Conservation (phyloP, 1,140 invertebrate genomes). For the Drosophila pallidifrons region DNA sequence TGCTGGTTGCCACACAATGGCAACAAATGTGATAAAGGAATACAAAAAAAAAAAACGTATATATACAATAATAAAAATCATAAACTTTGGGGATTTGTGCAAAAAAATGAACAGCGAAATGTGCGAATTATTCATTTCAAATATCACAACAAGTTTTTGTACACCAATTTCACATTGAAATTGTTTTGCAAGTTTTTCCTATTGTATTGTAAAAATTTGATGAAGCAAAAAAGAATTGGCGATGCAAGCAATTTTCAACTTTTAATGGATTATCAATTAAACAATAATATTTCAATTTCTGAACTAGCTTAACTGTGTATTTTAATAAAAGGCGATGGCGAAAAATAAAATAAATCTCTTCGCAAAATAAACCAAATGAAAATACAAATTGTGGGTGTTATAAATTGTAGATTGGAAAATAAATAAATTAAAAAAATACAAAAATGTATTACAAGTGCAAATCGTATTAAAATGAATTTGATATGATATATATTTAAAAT, state of each 20-base stretch:
- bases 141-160: constrained; percentile 11
- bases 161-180: background rate
- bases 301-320: background rate
- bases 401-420: too few relatives aligned
- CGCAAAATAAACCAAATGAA: background rate
- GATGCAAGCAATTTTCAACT: background rate
- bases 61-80: constrained; percentile 21
- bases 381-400: too few relatives aligned
- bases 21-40: constrained; percentile 8
- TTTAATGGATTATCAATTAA: constrained; percentile 21
- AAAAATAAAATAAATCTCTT: background rate
- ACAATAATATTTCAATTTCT: constrained; percentile 22
- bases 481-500: too few relatives aligned
- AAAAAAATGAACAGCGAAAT: constrained; percentile 25
- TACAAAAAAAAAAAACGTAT: constrained; percentile 32
- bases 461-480: too few relatives aligned
- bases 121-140: constrained; percentile 31
- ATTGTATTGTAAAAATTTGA: background rate
- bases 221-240: background rate
- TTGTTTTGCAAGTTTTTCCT: constrained; percentile 13
- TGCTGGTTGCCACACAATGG: constrained; percentile 33
- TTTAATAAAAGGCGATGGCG: background rate
- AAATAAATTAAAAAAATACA: too few relatives aligned
- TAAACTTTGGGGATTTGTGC: constrained; percentile 14
- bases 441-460: too few relatives aligned